A percentile compares a stretch with the other conserved stretches of the same genome.
phyloP scores from a whole-genome alignment of 2,888 invertebrate genomes.

The Lycia hirtaria region DNA sequence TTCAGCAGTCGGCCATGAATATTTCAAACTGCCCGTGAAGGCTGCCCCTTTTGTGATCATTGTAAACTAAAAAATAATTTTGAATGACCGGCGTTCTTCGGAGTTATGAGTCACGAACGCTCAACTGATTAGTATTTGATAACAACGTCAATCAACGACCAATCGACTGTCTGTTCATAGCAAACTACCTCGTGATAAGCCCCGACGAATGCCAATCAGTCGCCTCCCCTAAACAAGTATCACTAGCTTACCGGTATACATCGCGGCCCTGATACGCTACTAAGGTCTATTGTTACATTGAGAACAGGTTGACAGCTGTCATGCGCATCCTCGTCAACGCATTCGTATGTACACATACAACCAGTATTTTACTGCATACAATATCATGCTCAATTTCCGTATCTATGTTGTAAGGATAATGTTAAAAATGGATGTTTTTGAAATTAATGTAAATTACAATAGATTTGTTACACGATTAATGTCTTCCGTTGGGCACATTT shows the following conservation, averaged over 20 bases:
- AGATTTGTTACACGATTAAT: conserved; percentile 92
- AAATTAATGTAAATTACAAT: conserved; percentile 87
- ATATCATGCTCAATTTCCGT: conserved; percentile 83
- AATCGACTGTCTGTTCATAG: too few relatives aligned
- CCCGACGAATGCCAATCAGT: too few relatives aligned
- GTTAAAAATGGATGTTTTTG: conserved; percentile 74
- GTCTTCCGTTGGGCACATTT: conserved; percentile 86
- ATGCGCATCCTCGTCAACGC: conserved; percentile 36
- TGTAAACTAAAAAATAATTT: too few relatives aligned
- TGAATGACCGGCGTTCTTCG: too few relatives aligned
- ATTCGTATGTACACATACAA: conserved; percentile 43
- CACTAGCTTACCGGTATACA: conserved; percentile 2
- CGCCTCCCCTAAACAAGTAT: too few relatives aligned
- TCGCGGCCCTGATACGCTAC: neutral
- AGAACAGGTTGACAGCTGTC: conserved; percentile 1
- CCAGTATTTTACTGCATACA: conserved; percentile 74
- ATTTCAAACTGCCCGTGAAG: too few relatives aligned
- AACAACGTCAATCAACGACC: too few relatives aligned
- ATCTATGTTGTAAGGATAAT: conserved; percentile 79
- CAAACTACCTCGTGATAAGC: too few relatives aligned
- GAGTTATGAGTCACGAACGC: too few relatives aligned
- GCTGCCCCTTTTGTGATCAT: too few relatives aligned
- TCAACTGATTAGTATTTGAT: too few relatives aligned
- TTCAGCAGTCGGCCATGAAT: too few relatives aligned
- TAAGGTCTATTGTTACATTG: neutral